Evolutionary conservation across 2,888 invertebrate genomes (phyloP).

Genomic region (Blastobasis lacticolella): DNA sequence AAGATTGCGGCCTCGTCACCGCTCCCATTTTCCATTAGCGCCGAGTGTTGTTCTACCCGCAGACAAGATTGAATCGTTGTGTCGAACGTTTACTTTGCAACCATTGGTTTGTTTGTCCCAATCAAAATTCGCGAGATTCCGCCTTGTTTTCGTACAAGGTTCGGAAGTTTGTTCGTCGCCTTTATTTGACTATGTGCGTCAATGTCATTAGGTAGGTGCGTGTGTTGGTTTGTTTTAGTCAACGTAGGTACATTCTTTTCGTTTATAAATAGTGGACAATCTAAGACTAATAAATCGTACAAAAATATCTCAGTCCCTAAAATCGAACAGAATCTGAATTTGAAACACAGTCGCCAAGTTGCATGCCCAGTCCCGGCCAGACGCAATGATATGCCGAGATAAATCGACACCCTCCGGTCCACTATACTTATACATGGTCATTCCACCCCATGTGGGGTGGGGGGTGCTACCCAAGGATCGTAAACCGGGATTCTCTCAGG

Average conservation of each 20-base stretch:
- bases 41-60: slow-evolving; percentile 40
- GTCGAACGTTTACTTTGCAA: slow-evolving; percentile 31
- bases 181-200: too few relatives aligned
- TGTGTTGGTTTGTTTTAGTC: too few relatives aligned
- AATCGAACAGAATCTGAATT: too few relatives aligned
- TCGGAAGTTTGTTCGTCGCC: too few relatives aligned
- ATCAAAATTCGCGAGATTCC: slow-evolving; percentile 39
- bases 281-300: too few relatives aligned
- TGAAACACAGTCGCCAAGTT: too few relatives aligned
- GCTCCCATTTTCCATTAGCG: slow-evolving; percentile 52
- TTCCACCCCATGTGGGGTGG: slow-evolving; percentile 26
- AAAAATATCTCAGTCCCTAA: too few relatives aligned
- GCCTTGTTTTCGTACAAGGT: too few relatives aligned
- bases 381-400: neutral
- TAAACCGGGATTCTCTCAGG: slow-evolving; percentile 60
- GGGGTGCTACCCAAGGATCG: slow-evolving; percentile 35
- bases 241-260: too few relatives aligned
- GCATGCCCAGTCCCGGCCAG: too few relatives aligned
- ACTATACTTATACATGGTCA: slow-evolving; percentile 30
- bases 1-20: slow-evolving; percentile 39
- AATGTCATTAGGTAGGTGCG: too few relatives aligned
- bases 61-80: slow-evolving; percentile 46
- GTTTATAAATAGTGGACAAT: too few relatives aligned
- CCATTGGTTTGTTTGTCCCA: slow-evolving; percentile 39
- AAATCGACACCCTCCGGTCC: slow-evolving; percentile 5